These are phyloP conservation scores for Troides oblongomaculatus DNA, from an alignment of 2,888 invertebrate genomes.

Conservation along the genomic window DNA sequence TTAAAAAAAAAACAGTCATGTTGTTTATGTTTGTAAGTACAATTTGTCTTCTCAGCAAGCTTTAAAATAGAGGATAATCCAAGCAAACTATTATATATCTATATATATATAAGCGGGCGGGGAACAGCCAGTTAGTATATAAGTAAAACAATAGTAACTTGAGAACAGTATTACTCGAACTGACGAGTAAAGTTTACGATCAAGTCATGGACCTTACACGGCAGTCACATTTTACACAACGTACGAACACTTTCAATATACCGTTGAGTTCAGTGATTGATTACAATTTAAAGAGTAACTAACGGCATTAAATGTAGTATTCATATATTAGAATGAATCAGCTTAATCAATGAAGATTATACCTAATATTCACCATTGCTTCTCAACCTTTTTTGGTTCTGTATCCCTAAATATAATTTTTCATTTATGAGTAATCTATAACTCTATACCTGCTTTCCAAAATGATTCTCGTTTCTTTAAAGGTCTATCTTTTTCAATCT, in stretches of 20 bases:
- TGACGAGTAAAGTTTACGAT: slow-evolving; percentile 18
- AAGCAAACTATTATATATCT: background rate
- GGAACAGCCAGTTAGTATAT: too few species aligned
- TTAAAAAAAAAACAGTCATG: background rate
- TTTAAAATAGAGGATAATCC: background rate
- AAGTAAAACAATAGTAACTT: too few species aligned
- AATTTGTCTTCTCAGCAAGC: background rate
- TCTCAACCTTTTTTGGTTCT: too few species aligned
- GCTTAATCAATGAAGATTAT: background rate
- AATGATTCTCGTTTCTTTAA: too few species aligned
- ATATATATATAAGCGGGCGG: too few species aligned
- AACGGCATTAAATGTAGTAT: background rate
- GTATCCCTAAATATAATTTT: too few species aligned
- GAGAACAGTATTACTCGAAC: background rate
- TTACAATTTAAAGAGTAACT: background rate
- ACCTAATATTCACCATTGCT: background rate
- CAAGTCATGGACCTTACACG: slow-evolving; percentile 14
- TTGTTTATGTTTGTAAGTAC: background rate
- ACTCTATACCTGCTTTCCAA: too few species aligned
- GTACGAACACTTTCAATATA: slow-evolving; percentile 6
- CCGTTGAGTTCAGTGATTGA: background rate
- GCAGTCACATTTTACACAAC: slow-evolving; percentile 14
- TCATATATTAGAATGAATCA: background rate
- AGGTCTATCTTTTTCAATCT: too few species aligned
- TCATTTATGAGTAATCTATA: too few species aligned